These are phyloP conservation scores for Semnornis frantzii DNA, from an alignment of 2,113 vertebrate genomes.

Conservation along the genomic window DNA sequence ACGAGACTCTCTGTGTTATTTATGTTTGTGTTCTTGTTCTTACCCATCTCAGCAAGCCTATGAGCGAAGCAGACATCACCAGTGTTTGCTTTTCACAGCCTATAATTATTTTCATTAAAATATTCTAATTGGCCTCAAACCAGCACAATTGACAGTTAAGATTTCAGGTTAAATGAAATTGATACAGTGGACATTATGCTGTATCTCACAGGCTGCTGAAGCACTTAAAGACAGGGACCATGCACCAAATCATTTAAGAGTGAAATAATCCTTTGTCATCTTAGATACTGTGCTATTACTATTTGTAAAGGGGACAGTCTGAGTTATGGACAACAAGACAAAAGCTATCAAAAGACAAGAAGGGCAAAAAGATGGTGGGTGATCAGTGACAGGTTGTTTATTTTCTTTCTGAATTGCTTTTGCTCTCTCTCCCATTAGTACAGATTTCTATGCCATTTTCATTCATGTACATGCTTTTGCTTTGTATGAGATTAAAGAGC, in stretches of 20 bases:
- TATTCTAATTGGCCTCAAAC: too few species aligned
- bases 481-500: neutral
- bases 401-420: neutral
- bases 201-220: neutral
- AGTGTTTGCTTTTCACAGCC: too few species aligned
- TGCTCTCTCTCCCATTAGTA: neutral
- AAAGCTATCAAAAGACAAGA: neutral
- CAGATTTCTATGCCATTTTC: neutral
- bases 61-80: too few species aligned
- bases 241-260: neutral
- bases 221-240: neutral
- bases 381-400: neutral
- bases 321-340: neutral
- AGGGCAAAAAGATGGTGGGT: neutral
- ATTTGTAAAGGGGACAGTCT: neutral
- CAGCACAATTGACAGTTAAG: neutral
- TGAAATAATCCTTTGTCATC: neutral
- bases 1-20: too few species aligned
- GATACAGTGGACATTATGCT: neutral
- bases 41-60: too few species aligned
- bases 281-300: neutral
- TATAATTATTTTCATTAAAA: too few species aligned
- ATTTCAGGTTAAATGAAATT: constrained; percentile 17
- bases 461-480: neutral
- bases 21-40: too few species aligned